Conservation (phyloP, 2,888 invertebrate genomes). For the Cheilosia grossa region DNA sequence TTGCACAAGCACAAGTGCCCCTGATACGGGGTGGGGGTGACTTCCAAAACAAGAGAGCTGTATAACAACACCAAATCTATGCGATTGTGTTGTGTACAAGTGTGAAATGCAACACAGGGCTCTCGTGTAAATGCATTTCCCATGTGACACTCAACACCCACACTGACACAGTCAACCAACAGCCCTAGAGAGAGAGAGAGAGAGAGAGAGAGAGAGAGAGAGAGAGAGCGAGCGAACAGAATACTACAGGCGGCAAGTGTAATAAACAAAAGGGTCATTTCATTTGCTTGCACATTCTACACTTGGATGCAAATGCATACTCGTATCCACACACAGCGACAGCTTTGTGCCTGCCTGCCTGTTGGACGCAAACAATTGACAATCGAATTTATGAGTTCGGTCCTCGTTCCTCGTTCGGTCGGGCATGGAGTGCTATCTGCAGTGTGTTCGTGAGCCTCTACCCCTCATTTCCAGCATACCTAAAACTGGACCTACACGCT, state of each 20-base stretch:
- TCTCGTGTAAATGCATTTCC: neutral
- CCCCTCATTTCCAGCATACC: constrained; percentile 27
- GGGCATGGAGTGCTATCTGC: constrained; percentile 11
- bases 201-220: neutral
- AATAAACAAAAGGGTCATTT: constrained; percentile 72
- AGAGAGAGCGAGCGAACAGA: constrained; percentile 3
- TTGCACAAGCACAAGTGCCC: constrained; percentile 51
- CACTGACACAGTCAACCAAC: neutral
- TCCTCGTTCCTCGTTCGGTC: too few species aligned
- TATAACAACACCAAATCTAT: neutral
- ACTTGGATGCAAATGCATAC: constrained; percentile 56
- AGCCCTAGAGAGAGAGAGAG: neutral
- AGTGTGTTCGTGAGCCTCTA: constrained; percentile 16
- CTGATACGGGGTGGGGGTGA: neutral
- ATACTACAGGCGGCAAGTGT: constrained; percentile 14
- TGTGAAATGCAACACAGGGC: neutral
- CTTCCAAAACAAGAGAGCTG: neutral
- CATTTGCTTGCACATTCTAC: constrained; percentile 49
- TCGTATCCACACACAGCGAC: constrained; percentile 6
- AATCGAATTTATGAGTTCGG: constrained; percentile 69
- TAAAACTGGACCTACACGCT: constrained; percentile 25
- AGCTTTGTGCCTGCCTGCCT: constrained; percentile 34
- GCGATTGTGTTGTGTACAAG: neutral
- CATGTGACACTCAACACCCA: constrained; percentile 3
- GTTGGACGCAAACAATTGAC: constrained; percentile 66